Conservation (phyloP, 2,113 vertebrate genomes). For the Spermophilus dauricus region DNA sequence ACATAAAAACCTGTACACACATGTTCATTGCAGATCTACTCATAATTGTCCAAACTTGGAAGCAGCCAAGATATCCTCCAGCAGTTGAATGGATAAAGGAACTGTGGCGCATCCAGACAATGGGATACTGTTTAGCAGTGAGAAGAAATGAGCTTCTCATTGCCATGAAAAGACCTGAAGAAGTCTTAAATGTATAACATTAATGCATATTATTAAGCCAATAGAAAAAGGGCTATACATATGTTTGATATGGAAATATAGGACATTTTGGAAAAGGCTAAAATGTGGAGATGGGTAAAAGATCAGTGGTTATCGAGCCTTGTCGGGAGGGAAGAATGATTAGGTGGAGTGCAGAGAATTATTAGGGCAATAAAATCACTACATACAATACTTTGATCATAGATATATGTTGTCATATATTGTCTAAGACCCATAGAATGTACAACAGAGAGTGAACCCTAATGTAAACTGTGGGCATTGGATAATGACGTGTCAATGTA, state of each 20-base stretch:
- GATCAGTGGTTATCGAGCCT: neutral
- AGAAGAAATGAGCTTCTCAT: conserved; percentile 5
- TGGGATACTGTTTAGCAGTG: neutral
- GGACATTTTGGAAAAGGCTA: neutral
- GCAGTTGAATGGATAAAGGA: neutral
- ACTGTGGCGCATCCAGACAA: neutral
- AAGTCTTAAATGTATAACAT: neutral
- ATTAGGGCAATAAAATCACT: neutral
- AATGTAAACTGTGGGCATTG: neutral
- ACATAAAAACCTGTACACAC: neutral
- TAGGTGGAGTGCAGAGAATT: neutral
- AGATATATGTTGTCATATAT: neutral
- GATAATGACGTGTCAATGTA: neutral
- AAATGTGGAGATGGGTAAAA: neutral
- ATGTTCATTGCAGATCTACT: neutral
- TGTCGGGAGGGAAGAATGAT: neutral
- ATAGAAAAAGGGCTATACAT: neutral
- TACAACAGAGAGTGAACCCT: neutral
- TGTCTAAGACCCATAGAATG: neutral
- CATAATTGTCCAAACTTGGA: neutral
- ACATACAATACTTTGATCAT: neutral
- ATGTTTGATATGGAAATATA: neutral
- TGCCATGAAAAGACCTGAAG: neutral
- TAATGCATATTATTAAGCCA: neutral
- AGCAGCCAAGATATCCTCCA: neutral